Evolutionary conservation across 2,888 invertebrate species (phyloP).

Genomic region (Nudaria mundana): DNA sequence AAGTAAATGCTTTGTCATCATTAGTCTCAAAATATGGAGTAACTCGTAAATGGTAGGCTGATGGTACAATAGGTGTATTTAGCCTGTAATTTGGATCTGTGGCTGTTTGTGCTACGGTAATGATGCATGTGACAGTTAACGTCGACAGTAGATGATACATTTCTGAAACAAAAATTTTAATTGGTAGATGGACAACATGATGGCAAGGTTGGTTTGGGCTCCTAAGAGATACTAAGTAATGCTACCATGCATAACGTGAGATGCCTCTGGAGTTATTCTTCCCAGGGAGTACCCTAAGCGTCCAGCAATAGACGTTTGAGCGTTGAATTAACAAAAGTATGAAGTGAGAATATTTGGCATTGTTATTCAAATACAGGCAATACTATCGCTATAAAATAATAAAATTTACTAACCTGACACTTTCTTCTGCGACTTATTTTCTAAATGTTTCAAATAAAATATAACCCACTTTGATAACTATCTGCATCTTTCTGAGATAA

Average conservation of each 20-base stretch:
- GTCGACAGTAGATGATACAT: slow-evolving; percentile 43
- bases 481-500: too few species aligned
- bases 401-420: slow-evolving; percentile 45
- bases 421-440: slow-evolving; percentile 39
- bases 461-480: slow-evolving; percentile 31
- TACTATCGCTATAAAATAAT: neutral
- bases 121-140: slow-evolving; percentile 38
- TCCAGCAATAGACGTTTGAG: too few species aligned
- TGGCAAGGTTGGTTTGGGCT: too few species aligned
- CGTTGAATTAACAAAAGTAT: too few species aligned
- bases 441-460: slow-evolving; percentile 29
- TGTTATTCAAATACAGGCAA: neutral
- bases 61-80: slow-evolving; percentile 69
- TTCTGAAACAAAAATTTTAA: slow-evolving; percentile 51
- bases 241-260: too few species aligned
- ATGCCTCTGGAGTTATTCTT: too few species aligned
- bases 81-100: slow-evolving; percentile 62
- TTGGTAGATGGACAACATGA: too few species aligned
- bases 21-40: slow-evolving; percentile 74
- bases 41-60: slow-evolving; percentile 75
- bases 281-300: too few species aligned
- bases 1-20: slow-evolving; percentile 61
- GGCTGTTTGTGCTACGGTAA: slow-evolving; percentile 26
- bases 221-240: too few species aligned
- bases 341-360: neutral